Evolutionary conservation across 64 coral and sea anemone species (phyloP), one percentile per base, ranked within the genome.

Genomic region (Pachyseris speciosa): DNA sequence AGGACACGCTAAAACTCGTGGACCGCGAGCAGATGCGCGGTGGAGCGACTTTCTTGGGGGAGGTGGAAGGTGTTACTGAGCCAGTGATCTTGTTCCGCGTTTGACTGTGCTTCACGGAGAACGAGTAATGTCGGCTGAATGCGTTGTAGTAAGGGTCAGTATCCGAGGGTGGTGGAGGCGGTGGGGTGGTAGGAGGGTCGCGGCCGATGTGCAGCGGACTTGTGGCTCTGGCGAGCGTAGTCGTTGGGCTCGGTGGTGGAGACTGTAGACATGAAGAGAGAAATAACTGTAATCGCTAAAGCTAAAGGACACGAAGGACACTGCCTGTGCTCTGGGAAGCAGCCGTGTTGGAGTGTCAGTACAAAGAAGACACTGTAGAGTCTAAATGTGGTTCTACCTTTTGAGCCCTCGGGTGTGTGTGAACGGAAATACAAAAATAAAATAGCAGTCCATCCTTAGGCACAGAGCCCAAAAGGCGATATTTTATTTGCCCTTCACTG

Each of bases 121-220:
- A 96, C 3, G 95, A 96, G 50, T 96, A 96, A 52, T 96, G 95
- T 17, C 95, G 95, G 15, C 90, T 93, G 72, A 96, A 96, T 6
- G 91, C 95, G 64, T 96, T 92, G 53, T 70, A 96, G 38, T 96
- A 96, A n/a, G 86, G 74, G 61, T 96, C 95, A 36, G 90, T 93
- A 43, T 96, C 95, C 31, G 91, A 78, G 29, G 95, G 95, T 20
- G 80, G 94, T 3, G 94, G 91, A 5, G 95, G 95, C 26, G 95
- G 95, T 17, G 95, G 95, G 16, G 95, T 93, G 2, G 95, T 93
- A 31, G 95, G 95, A 33, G 91, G 95, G 28, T 96, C 91, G 29
- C 86, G 55, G 59, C 80, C 59, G 29, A 41, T 63, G 31, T 92
- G 72, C 20, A 38, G 52, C 42, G 63, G 72, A 20, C 86, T 92